phyloP scores from a whole-genome alignment of 2,113 vertebrate species.

The Semicossyphus pulcher region DNA sequence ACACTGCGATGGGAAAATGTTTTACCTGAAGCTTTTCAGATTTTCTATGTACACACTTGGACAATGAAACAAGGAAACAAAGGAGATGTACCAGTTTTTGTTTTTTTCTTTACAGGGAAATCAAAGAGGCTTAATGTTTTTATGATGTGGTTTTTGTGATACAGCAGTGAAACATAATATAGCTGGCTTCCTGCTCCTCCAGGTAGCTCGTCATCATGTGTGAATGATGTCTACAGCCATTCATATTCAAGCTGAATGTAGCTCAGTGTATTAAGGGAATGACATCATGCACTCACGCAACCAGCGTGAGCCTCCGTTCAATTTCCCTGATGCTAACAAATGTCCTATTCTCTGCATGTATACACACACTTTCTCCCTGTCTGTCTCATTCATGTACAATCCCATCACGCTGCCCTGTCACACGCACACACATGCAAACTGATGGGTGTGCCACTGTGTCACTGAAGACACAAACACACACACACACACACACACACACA shows the following conservation, averaged over 20 bases:
- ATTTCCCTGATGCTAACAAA: slow-evolving; percentile 20
- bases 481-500: slow-evolving; percentile 2
- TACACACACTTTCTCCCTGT: too few relatives aligned
- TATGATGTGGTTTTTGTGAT: neutral
- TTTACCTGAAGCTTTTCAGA: too few relatives aligned
- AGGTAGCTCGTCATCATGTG: neutral
- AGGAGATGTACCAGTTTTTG: too few relatives aligned
- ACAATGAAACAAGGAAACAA: too few relatives aligned
- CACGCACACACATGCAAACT: neutral
- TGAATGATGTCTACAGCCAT: neutral
- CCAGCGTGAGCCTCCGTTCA: neutral
- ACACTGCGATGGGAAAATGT: too few relatives aligned
- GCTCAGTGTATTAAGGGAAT: neutral
- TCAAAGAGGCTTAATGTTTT: neutral
- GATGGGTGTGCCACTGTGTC: neutral
- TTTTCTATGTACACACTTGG: too few relatives aligned
- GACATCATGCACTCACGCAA: slow-evolving; percentile 21
- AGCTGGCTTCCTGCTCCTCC: neutral
- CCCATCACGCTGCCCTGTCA: neutral
- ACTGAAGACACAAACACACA: too few relatives aligned
- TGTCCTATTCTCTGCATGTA: neutral
- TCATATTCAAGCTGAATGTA: neutral
- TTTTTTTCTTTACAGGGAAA: neutral
- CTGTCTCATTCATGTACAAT: slow-evolving; percentile 9
- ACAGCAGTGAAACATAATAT: neutral